A percentile compares a stretch with the other conserved stretches of the same genome.
Evolutionary conservation across 1,140 invertebrate genomes (phyloP).

Genomic region (Drosophila bipectinata): DNA sequence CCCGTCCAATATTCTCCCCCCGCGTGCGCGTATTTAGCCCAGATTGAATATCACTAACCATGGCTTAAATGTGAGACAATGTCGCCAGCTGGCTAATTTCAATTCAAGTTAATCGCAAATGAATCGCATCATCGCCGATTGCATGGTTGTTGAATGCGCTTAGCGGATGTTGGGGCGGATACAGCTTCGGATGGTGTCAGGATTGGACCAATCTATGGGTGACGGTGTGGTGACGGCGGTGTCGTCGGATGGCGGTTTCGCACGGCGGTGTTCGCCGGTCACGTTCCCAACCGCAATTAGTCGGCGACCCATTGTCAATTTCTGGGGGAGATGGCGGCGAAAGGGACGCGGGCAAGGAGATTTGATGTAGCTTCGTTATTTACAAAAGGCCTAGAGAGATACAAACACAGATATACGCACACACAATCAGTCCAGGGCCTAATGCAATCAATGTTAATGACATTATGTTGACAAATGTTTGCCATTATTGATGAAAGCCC

Average conservation of each 20-base stretch:
- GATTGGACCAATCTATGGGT: not conserved
- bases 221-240: constrained; percentile 3
- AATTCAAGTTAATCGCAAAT: constrained; percentile 72
- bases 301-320: constrained; percentile 61
- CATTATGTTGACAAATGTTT: constrained; percentile 82
- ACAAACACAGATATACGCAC: constrained; percentile 13
- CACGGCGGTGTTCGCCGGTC: constrained; percentile 37
- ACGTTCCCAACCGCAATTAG: constrained; percentile 76
- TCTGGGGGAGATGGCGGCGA: constrained; percentile 14
- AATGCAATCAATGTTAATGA: constrained; percentile 82
- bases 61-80: constrained; percentile 45
- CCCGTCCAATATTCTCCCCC: too few species aligned
- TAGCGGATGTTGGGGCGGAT: constrained; percentile 23
- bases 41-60: constrained; percentile 39
- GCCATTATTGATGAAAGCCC: constrained; percentile 78
- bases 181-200: constrained; percentile 13
- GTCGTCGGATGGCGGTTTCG: not conserved
- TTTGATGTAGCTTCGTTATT: constrained; percentile 57
- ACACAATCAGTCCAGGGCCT: constrained; percentile 70
- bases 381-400: constrained; percentile 58
- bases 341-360: constrained; percentile 5
- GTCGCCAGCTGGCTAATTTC: constrained; percentile 60
- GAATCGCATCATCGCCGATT: constrained; percentile 32
- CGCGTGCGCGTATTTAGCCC: constrained; percentile 17
- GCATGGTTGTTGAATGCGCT: not conserved